Base-by-base conservation (phyloP, 2,797 vertebrate species). In the Microctenopoma steveboyesi region DNA sequence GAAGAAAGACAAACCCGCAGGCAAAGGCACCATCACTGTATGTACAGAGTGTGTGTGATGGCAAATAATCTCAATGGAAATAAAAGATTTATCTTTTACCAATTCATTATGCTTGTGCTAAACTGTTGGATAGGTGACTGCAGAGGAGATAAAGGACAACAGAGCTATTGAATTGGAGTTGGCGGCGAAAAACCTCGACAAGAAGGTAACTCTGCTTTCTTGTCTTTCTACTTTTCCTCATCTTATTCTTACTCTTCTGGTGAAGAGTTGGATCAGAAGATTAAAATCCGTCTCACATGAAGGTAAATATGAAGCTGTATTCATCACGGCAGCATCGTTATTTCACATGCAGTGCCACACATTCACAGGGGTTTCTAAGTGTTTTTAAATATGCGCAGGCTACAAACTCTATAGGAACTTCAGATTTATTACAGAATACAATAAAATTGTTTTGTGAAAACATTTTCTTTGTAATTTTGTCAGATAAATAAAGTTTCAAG, bases 121-220 rank as follows among this genome's bases (percentile, higher is more conserved):
- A 58, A 63, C 48, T 27, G 28, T 28, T 61, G 22, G 79, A 18
- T 56, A 98, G 97, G 73, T 99, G 78, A 89, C 92, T 30, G 96
- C 96, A 49, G 96, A 97, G 67, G 96, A 98, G 88, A 85, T 98
- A 18, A 97, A 95, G 75, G 96, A 98, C 85, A 95, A 93, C 70
- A 94, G 95, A 76, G 86, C 93, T 71, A 92, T 97, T 18, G 90
- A 89, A 61, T 68, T 98, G 83, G 96, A 98, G 75, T 55, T 94
- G n/a, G 96, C 96, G 79, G 97, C 96, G 57, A 95, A 85, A 89
- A 96, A 94, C 69, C 91, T 99, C 39, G 96, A 99, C 80, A 98
- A 98, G 74, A 98, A 98, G 95, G 96, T 98, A 69, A 47, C n/a
- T 10, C 3, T 40, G 0, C 15, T 53, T 52, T 40, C 14, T 49